phyloP scores from a whole-genome alignment of 2,888 invertebrate species.

The Nasonovia ribisnigri region DNA sequence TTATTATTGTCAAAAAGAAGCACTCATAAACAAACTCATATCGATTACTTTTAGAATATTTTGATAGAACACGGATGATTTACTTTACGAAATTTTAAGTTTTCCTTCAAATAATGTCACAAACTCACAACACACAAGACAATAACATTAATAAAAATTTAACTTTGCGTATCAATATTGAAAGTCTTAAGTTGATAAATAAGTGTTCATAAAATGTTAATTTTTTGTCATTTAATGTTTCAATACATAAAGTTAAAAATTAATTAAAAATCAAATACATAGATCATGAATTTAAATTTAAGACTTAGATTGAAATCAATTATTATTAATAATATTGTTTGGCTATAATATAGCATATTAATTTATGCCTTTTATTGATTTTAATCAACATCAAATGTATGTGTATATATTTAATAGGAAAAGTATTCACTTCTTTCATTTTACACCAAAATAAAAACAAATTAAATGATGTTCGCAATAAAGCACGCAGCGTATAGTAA shows the following conservation, averaged over 20 bases:
- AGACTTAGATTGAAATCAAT: neutral
- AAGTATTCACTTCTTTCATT: neutral
- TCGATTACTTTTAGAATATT: neutral
- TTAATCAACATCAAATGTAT: neutral
- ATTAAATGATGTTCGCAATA: neutral
- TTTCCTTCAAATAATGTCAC: neutral
- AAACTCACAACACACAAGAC: neutral
- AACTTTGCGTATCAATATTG: neutral
- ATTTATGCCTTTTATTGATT: neutral
- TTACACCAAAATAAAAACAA: neutral
- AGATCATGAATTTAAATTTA: neutral
- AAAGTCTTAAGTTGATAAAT: neutral
- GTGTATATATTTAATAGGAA: neutral
- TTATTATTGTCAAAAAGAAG: neutral
- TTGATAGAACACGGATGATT: rapidly evolving
- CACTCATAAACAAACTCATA: neutral
- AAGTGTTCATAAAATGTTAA: neutral
- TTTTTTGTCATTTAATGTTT: neutral
- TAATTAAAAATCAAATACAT: neutral
- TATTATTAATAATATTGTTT: neutral
- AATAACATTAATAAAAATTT: neutral
- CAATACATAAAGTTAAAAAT: neutral
- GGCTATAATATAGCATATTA: neutral
- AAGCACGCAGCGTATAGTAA: neutral
- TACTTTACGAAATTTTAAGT: neutral